Conservation (phyloP, 1,140 invertebrate species). For the Papilio polytes region DNA sequence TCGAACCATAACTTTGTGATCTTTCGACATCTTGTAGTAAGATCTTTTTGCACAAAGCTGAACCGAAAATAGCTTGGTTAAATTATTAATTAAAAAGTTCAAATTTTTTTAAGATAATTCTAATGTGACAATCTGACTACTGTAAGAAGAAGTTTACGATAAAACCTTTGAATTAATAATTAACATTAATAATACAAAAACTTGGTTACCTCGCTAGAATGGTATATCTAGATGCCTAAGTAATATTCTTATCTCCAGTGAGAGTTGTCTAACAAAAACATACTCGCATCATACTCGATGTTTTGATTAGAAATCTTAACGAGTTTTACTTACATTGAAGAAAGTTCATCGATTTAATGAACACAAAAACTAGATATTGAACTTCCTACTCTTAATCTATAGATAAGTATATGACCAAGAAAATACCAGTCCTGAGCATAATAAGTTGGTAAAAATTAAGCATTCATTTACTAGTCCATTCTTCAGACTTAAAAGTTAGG, state of each 20-base stretch:
- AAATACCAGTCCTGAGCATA: not conserved
- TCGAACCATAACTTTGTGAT: not conserved
- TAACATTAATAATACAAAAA: not conserved
- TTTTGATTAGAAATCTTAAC: conserved; percentile 18
- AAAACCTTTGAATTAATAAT: not conserved
- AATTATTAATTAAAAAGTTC: no score
- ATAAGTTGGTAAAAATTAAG: not conserved
- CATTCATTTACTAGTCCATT: not conserved
- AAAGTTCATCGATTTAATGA: conserved; percentile 11
- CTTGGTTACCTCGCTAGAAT: not conserved
- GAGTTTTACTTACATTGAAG: conserved; percentile 8
- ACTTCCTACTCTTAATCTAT: conserved; percentile 9
- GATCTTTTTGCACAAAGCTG: not conserved
- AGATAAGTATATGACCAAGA: not conserved
- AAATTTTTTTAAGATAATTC: no score
- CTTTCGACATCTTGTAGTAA: not conserved
- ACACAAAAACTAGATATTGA: not conserved
- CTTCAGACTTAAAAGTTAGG: no score
- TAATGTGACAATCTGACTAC: no score
- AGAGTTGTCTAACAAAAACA: conserved; percentile 15
- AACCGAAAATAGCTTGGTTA: not conserved
- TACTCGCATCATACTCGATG: not conserved
- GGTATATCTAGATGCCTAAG: not conserved
- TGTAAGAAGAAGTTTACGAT: no score
- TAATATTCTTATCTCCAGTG: not conserved